Conservation (phyloP, 2,797 vertebrate genomes). For the Microctenopoma lineatum region DNA sequence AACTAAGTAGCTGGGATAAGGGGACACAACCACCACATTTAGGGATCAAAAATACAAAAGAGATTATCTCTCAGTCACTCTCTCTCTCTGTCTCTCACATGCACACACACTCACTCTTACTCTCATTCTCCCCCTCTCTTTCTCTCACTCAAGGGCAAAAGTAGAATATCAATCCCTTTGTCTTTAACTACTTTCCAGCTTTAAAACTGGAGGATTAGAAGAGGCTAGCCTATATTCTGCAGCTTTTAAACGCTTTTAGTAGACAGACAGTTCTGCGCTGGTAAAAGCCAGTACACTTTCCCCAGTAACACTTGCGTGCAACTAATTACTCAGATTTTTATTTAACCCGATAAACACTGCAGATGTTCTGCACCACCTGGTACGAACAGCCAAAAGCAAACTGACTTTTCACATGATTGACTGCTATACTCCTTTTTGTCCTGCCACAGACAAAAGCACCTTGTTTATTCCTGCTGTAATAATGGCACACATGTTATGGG, state of each 20-base stretch:
- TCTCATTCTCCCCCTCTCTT: not conserved
- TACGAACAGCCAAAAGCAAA: conserved; percentile 49
- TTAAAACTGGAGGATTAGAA: conserved; percentile 74
- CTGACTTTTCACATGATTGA: conserved; percentile 44
- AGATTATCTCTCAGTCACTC: conserved; percentile 70
- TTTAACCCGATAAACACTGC: conserved; percentile 32
- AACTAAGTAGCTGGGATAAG: conserved; percentile 79
- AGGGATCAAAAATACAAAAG: conserved; percentile 82
- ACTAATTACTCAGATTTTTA: conserved; percentile 55
- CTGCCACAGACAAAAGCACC: conserved; percentile 4
- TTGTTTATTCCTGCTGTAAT: not conserved
- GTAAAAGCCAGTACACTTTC: conserved; percentile 9
- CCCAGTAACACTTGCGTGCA: conserved; percentile 42
- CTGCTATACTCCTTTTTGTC: conserved; percentile 26
- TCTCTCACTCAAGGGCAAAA: conserved; percentile 70
- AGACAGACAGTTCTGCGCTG: conserved; percentile 33
- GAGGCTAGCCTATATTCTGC: conserved; percentile 64
- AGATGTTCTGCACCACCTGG: conserved; percentile 61
- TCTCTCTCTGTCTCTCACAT: conserved; percentile 12
- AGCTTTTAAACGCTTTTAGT: conserved; percentile 68
- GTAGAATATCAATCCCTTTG: conserved; percentile 75
- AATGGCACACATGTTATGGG: not conserved
- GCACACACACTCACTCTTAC: not conserved
- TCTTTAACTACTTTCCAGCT: conserved; percentile 73
- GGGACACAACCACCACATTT: conserved; percentile 81